phyloP scores from a whole-genome alignment of 2,113 vertebrate genomes.

The Heptranchias perlo region DNA sequence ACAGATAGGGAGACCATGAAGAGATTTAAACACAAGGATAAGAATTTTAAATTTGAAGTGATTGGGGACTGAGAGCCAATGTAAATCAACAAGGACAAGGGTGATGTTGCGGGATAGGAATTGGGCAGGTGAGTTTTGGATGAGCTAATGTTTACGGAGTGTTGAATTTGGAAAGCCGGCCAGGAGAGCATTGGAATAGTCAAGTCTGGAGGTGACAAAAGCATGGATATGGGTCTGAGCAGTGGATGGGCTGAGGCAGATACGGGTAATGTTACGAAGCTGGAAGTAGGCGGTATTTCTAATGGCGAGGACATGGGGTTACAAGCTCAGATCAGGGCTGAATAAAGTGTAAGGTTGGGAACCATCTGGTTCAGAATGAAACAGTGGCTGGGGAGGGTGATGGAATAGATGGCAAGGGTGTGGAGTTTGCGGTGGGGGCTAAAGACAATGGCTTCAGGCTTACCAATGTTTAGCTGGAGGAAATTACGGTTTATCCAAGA shows the following conservation, averaged over 20 bases:
- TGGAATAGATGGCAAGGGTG: background rate
- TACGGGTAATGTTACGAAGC: background rate
- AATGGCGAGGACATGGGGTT: background rate
- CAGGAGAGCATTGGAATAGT: background rate
- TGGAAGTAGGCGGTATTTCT: background rate
- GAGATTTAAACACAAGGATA: background rate
- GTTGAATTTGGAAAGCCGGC: background rate
- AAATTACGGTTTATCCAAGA: no score
- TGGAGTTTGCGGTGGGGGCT: no score
- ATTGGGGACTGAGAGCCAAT: background rate
- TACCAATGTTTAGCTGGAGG: no score
- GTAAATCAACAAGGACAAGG: background rate
- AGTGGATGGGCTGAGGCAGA: background rate
- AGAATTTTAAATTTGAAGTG: background rate
- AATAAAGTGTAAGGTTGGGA: background rate
- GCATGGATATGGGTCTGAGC: background rate
- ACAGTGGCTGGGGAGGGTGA: background rate
- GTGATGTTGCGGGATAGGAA: background rate
- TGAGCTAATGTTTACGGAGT: background rate
- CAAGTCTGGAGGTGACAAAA: background rate
- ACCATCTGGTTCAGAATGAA: background rate
- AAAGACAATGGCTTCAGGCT: no score
- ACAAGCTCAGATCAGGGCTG: background rate
- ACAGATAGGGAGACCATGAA: background rate
- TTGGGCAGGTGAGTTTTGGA: background rate